phyloP scores from a whole-genome alignment of 30 jellyfish, hydroid and myxozoan species.

The Cassiopea xamachana region DNA sequence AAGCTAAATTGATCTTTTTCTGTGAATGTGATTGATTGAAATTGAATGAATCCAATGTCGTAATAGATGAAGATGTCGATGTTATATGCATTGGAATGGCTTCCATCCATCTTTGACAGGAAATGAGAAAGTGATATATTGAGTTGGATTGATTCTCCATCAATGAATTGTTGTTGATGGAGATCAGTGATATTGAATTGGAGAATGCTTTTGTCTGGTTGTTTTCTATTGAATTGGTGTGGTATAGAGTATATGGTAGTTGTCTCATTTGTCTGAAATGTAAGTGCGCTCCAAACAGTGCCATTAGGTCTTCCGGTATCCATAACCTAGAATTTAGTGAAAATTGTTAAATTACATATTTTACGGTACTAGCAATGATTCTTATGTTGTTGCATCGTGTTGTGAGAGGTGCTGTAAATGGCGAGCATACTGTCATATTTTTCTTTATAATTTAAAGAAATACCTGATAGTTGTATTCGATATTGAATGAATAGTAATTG shows the following conservation, averaged over 20 bases:
- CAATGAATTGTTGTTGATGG: not conserved
- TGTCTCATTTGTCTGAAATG: not conserved
- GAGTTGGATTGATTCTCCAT: not conserved
- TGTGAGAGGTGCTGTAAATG: too few species aligned
- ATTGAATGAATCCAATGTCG: not conserved
- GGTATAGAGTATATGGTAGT: not conserved
- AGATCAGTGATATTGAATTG: not conserved
- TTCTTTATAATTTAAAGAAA: not conserved
- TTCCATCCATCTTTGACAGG: not conserved
- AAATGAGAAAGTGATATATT: not conserved
- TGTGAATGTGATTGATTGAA: not conserved
- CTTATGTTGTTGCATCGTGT: too few species aligned
- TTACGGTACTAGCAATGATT: not conserved
- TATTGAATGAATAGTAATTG: not conserved
- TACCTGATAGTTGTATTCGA: not conserved
- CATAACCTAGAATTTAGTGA: not conserved
- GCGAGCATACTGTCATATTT: too few species aligned
- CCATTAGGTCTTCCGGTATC: not conserved
- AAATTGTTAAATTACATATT: not conserved
- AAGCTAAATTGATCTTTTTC: not conserved
- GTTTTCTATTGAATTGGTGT: not conserved
- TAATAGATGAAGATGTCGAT: not conserved
- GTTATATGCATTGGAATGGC: constrained; percentile 11
- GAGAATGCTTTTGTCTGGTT: not conserved
- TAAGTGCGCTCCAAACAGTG: not conserved